phyloP scores from a whole-genome alignment of 2,888 invertebrate genomes.

The Cylloceria caligata region DNA sequence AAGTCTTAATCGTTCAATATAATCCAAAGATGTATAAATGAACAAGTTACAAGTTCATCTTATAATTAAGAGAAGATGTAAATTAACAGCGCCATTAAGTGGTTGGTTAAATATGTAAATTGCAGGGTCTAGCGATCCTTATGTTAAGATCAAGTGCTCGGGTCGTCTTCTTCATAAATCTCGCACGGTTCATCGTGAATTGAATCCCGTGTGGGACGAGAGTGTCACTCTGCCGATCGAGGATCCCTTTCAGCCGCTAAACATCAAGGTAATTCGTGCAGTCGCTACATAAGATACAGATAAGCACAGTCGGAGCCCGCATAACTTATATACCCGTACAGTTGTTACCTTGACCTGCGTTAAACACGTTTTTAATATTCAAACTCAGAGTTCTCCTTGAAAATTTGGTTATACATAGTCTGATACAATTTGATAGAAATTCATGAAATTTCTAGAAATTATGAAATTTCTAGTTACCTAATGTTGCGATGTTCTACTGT shows the following conservation, averaged over 20 bases:
- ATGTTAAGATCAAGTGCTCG: constrained; percentile 97
- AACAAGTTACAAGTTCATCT: neutral
- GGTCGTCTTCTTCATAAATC: constrained; percentile 96
- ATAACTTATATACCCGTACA: neutral
- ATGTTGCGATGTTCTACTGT: no score
- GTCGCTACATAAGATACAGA: neutral
- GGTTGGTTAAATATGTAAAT: constrained; percentile 47
- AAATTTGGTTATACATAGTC: no score
- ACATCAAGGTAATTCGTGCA: constrained; percentile 90
- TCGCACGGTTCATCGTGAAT: constrained; percentile 95
- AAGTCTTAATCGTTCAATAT: neutral
- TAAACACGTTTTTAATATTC: no score
- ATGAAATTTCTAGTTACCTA: no score
- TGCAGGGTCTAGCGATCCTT: constrained; percentile 97
- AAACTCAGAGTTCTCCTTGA: neutral
- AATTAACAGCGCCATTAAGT: constrained; percentile 10
- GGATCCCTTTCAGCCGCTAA: constrained; percentile 94
- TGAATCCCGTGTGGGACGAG: constrained; percentile 99
- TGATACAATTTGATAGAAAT: no score
- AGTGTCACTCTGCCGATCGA: constrained; percentile 96
- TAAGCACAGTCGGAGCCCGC: neutral
- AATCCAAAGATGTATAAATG: neutral
- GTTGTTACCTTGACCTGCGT: neutral
- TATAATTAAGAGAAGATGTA: neutral
- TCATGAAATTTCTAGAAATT: no score